A percentile compares a stretch with the other conserved stretches of the same genome.
phyloP scores from a whole-genome alignment of 2,797 vertebrate genomes.

The Centroberyx gerrardi region DNA sequence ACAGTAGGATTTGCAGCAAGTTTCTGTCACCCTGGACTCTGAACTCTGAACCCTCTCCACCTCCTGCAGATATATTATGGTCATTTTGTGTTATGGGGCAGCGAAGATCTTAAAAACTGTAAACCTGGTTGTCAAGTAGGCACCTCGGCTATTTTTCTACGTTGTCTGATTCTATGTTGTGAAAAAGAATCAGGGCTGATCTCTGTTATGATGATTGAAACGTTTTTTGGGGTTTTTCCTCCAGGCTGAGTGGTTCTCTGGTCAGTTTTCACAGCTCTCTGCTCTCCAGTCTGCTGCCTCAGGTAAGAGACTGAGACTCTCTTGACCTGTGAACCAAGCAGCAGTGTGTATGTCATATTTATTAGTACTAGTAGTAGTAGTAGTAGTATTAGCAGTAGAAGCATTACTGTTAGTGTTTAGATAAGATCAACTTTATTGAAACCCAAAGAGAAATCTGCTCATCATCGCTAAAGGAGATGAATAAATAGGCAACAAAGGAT shows the following conservation, averaged over 20 bases:
- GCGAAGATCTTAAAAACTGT: too few species aligned
- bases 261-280: slow-evolving; percentile 92
- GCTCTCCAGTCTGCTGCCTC: slow-evolving; percentile 91
- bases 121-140: not conserved
- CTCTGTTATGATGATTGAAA: not conserved
- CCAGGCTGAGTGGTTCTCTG: slow-evolving; percentile 91
- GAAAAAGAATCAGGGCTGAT: not conserved
- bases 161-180: not conserved
- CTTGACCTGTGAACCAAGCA: not conserved
- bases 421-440: too few species aligned
- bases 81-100: too few species aligned
- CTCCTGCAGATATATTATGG: too few species aligned
- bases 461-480: too few species aligned
- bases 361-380: not conserved
- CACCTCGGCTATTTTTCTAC: not conserved
- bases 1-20: too few species aligned
- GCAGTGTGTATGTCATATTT: too few species aligned
- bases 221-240: slow-evolving; percentile 8
- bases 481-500: too few species aligned
- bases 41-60: too few species aligned
- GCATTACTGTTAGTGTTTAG: too few species aligned
- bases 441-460: too few species aligned
- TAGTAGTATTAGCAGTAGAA: not conserved
- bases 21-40: too few species aligned
- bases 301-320: slow-evolving; percentile 50